phyloP scores from a whole-genome alignment of 2,888 invertebrate species.

The Odontocolon sp. region DNA sequence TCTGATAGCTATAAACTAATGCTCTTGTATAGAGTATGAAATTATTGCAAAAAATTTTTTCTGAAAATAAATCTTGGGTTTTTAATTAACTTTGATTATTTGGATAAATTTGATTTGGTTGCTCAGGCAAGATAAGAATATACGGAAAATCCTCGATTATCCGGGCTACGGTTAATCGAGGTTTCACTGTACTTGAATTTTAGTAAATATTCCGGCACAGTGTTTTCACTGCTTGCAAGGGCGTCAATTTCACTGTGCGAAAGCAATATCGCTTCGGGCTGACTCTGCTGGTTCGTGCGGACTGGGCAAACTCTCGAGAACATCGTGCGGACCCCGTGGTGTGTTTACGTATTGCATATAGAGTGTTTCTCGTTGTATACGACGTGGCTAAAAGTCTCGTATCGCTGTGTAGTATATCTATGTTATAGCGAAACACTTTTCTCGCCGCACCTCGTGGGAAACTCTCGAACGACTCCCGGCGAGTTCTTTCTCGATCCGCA shows the following conservation, averaged over 20 bases:
- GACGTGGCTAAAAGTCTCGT: not conserved
- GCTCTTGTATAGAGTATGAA: too few relatives aligned
- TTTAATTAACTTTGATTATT: too few relatives aligned
- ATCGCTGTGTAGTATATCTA: not conserved
- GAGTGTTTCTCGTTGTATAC: not conserved
- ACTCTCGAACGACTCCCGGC: constrained; percentile 35
- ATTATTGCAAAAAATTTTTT: too few relatives aligned
- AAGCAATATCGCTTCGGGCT: not conserved
- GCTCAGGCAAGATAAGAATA: too few relatives aligned
- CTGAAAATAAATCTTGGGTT: too few relatives aligned
- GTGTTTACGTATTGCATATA: constrained; percentile 4
- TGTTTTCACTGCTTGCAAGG: not conserved
- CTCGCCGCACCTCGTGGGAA: constrained; percentile 45
- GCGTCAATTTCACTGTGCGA: not conserved
- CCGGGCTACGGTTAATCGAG: too few relatives aligned
- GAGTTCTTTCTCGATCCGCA: constrained; percentile 27
- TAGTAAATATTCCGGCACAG: not conserved
- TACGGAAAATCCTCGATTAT: too few relatives aligned
- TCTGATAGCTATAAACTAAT: too few relatives aligned
- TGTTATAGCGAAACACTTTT: constrained; percentile 24
- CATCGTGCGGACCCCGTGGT: not conserved
- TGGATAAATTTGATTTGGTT: too few relatives aligned
- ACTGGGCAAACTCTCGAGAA: constrained; percentile 16
- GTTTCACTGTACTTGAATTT: too few relatives aligned
- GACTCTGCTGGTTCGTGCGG: constrained; percentile 18